Percentiles rank a stretch among this genome's conserved stretches.
phyloP scores from a whole-genome alignment of 35 echinoderm and acorn worm genomes.

The Amphiura filiformis region DNA sequence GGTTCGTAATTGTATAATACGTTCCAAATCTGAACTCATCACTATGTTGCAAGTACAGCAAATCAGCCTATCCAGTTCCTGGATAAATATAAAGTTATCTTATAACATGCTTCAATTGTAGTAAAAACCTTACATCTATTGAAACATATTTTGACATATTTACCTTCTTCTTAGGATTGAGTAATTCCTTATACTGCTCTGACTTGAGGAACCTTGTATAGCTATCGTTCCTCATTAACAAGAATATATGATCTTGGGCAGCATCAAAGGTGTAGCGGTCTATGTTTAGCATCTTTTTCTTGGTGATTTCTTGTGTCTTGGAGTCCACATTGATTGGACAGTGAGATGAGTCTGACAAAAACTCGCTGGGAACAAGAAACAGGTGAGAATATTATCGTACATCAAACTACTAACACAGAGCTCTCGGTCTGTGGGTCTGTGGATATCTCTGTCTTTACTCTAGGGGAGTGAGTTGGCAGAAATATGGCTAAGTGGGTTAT shows the following conservation, averaged over 20 bases:
- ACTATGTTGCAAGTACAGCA: too few species aligned
- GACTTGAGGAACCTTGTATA: constrained; percentile 94
- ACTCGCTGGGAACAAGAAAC: constrained; percentile 68
- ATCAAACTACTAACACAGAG: too few species aligned
- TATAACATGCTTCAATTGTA: too few species aligned
- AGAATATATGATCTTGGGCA: constrained; percentile 96
- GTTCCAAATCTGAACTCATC: too few species aligned
- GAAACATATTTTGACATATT: neutral
- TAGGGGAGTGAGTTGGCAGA: too few species aligned
- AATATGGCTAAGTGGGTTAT: too few species aligned
- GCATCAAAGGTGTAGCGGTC: constrained; percentile 92
- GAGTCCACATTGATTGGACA: constrained; percentile 99
- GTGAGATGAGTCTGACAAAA: constrained; percentile 85
- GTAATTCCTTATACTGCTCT: constrained; percentile 97
- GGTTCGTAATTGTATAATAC: too few species aligned
- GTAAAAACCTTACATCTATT: too few species aligned
- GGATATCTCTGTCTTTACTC: too few species aligned
- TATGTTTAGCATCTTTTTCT: constrained; percentile 89
- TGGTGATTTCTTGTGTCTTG: constrained; percentile 73
- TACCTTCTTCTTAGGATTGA: constrained; percentile 99
- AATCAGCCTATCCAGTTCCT: too few species aligned
- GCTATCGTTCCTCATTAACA: constrained; percentile 96
- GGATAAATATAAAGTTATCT: too few species aligned
- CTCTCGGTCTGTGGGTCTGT: too few species aligned
- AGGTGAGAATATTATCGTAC: neutral